Conservation (phyloP, 30 jellyfish, hydroid and myxozoan genomes). For the Chironex yamaguchii region DNA sequence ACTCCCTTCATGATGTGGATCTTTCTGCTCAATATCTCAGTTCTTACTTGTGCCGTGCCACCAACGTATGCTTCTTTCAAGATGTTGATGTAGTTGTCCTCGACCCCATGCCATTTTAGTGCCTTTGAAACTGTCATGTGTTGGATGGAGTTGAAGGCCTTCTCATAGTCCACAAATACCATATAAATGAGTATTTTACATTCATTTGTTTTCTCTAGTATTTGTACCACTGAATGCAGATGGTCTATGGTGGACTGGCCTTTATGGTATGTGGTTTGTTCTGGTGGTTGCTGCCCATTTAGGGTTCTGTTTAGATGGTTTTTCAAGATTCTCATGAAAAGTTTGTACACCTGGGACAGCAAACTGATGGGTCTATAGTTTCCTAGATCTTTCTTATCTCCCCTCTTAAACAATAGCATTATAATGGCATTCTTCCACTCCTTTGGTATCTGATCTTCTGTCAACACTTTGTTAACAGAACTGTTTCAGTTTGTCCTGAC, state of each 20-base stretch:
- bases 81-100: neutral
- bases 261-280: constrained; percentile 24
- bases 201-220: constrained; percentile 21
- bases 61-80: too few relatives aligned
- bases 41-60: too few relatives aligned
- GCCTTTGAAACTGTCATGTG: constrained; percentile 8
- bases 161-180: constrained; percentile 20
- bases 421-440: constrained; percentile 69
- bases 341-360: constrained; percentile 57
- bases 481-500: neutral
- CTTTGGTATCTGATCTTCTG: constrained; percentile 33
- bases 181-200: constrained; percentile 2
- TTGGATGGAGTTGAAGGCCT: constrained; percentile 28
- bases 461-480: constrained; percentile 31
- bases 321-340: constrained; percentile 6
- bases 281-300: constrained; percentile 55
- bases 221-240: constrained; percentile 8
- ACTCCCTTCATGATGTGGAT: too few relatives aligned
- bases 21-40: too few relatives aligned
- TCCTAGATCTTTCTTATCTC: constrained; percentile 63
- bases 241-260: constrained; percentile 45
- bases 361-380: constrained; percentile 69
- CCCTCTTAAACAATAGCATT: constrained; percentile 43
- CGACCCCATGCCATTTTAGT: neutral
- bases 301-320: neutral